A percentile compares a stretch with the other conserved stretches of the same genome.
Evolutionary conservation across 2,888 invertebrate genomes (phyloP).

Genomic region (Microctonus brassicae): DNA sequence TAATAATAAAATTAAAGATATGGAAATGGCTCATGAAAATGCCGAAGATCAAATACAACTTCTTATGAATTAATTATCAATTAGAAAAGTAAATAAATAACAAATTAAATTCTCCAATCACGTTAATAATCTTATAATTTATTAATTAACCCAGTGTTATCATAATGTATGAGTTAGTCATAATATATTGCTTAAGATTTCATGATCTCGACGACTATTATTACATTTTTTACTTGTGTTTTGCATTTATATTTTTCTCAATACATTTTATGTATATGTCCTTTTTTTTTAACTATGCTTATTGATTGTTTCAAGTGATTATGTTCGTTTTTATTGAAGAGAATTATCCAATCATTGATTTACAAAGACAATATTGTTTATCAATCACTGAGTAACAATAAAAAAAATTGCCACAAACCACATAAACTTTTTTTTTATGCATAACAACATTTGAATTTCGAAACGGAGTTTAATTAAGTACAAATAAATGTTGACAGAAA

Average conservation of each 20-base stretch:
- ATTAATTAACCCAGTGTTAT: background rate
- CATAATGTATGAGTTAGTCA: conserved; percentile 1
- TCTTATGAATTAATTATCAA: background rate
- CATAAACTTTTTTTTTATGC: background rate
- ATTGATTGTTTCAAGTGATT: background rate
- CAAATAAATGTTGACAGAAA: background rate
- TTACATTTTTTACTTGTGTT: background rate
- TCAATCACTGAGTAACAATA: background rate
- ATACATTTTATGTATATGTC: background rate
- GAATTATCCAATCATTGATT: too few relatives aligned
- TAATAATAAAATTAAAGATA: conserved; percentile 44
- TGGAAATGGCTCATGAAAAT: background rate
- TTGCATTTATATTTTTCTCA: background rate
- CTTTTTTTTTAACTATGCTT: background rate
- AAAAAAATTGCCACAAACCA: background rate
- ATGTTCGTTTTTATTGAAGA: background rate
- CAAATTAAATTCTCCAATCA: background rate
- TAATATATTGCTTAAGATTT: conserved; percentile 5
- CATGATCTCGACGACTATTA: background rate
- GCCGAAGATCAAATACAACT: background rate
- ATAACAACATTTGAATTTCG: background rate
- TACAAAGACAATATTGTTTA: too few relatives aligned
- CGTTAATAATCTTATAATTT: background rate
- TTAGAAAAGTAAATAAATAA: background rate
- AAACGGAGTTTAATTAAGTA: background rate